Evolutionary conservation across 2,888 invertebrate species (phyloP), one percentile per base, ranked within the genome.

Genomic region (Lepidonotus clava): DNA sequence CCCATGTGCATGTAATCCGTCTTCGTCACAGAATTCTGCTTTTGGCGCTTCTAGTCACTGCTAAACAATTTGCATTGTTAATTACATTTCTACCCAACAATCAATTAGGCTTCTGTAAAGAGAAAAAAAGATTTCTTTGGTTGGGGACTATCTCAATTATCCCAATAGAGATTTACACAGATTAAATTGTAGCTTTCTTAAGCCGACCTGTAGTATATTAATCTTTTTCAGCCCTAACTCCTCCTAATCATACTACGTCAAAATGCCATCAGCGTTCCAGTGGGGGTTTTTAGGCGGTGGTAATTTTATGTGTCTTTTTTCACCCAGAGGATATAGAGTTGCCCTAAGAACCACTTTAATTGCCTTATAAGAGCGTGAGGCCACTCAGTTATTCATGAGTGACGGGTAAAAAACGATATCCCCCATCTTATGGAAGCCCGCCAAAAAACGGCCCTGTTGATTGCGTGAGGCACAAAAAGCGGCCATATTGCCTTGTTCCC

Each of bases 351-450:
- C 21, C 14, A 18, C 6, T 76, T 18, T 80, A 80, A 80, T 80
- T 80, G 51, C 46, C 51, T 24, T 41, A 21, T 51, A 51, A 46
- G 46, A 46, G 80, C 41, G 80, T 80, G 80, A 41, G 80, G 14
- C 24, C 80, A 80, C 80, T 80, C 51, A 1, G 24, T 46, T 46
- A 80, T 80, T 80, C 80, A 80, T 80, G 80, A 80, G 46, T 14
- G 38, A 80, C 46, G 28, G 34, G 24, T 32, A 71, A 71, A 80
- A 80, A 77, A 41, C 24, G 34, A 38, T 41, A 51, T 38, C 71
- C 14, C 21, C 41, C 51, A 80, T 80, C 80, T 80, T 80, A 80
- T 80, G 80, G 80, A 18, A 51, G 32, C 51, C 38, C 21, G 36
- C 38, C 76, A 76, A 80, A 80, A 80, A 80, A 51, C 11, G 5